phyloP scores from a whole-genome alignment of 2,113 vertebrate genomes.

The Erythrocercus mccallii region DNA sequence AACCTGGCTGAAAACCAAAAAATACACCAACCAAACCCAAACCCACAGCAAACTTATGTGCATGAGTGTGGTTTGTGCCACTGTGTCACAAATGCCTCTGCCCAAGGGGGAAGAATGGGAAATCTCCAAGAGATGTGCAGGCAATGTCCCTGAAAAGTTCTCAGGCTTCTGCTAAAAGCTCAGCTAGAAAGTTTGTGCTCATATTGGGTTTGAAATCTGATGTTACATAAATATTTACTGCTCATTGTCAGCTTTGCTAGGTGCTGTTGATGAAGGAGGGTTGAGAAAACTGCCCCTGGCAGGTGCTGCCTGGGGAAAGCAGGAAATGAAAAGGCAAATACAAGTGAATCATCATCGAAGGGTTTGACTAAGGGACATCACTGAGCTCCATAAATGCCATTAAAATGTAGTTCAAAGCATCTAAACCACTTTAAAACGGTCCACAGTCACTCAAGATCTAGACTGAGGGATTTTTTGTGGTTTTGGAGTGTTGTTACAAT shows the following conservation, averaged over 20 bases:
- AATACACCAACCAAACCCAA: background rate
- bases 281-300: background rate
- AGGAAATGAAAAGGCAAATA: background rate
- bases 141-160: background rate
- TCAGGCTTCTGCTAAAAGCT: background rate
- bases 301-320: background rate
- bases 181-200: background rate
- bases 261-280: background rate
- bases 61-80: background rate
- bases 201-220: background rate
- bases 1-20: background rate
- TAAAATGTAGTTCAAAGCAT: background rate
- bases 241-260: background rate
- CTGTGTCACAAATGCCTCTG: background rate
- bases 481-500: background rate
- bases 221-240: background rate
- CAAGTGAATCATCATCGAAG: fast-evolving
- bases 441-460: background rate
- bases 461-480: background rate
- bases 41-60: background rate
- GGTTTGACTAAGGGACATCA: background rate
- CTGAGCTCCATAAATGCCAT: background rate
- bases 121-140: background rate
- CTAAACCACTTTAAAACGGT: background rate
- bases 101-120: background rate